Base-by-base conservation (phyloP, 2,113 vertebrate species). In the Brachionichthys hirsutus region DNA sequence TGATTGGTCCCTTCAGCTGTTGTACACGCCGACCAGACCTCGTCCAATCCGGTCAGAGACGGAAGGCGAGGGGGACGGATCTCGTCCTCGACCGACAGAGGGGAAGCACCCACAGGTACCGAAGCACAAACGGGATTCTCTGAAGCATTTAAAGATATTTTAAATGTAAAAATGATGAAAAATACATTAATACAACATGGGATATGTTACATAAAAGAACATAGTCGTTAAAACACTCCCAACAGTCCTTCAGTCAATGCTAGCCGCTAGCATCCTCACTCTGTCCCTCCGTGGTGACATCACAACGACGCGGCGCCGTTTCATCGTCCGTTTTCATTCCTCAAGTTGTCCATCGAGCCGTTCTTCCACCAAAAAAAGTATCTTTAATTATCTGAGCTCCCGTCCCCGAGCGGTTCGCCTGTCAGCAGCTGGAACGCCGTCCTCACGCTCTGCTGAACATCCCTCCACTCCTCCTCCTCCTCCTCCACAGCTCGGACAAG, bases 1-100 rank as follows among this genome's bases (percentile, higher is more conserved):
- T 73, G 85, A 82, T 89, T 88, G 84, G 80, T 83, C 89, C 75
- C 84, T 42, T 72, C 77, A 89, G 90, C 75, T 85, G 75, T 49
- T 46, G 54, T 56, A 43, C 61, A 56, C n/a, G n/a, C 56, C 71
- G 72, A 80, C 55, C 8, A 1, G 19, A 68, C 36, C 65, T 57
- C 42, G 52, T 36, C 62, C 47, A 45, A 61, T 55, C 56, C 56
- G 43, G 47, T 64, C 7, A 58, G 43, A 70, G 61, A 57, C 62
- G 69, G 68, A 36, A 38, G 42, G 20, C 24, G 24, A 30, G 24
- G 24, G 8, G 41, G 49, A 30, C 10, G 51, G 50, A 12, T 40
- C 12, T 40, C 12, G 8, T 40, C 12, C 36, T 40, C 9, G 3
- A 13, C 36, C 12, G 36, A n/a, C 2, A 24, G 30, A 16, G 14